A percentile compares a stretch with the other conserved stretches of the same genome.
Evolutionary conservation across 2,888 invertebrate species (phyloP).

Genomic region (Geotrupes spiniger): DNA sequence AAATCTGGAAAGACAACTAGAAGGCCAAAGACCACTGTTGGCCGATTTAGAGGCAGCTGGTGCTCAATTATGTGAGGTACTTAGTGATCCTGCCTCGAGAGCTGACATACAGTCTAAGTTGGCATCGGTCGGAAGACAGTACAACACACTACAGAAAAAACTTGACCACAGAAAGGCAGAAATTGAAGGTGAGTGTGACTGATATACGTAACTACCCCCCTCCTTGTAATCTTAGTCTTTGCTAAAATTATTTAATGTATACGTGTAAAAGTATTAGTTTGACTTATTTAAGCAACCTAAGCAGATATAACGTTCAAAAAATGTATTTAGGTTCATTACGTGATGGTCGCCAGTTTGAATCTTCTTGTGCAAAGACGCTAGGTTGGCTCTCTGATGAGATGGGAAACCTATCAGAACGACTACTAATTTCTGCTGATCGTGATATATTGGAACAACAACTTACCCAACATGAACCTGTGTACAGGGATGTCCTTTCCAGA

Average conservation of each 20-base stretch:
- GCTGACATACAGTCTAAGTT: conserved; percentile 90
- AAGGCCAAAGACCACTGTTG: conserved; percentile 82
- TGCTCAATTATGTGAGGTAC: conserved; percentile 78
- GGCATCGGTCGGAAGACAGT: conserved; percentile 80
- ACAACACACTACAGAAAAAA: conserved; percentile 85
- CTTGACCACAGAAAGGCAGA: conserved; percentile 87
- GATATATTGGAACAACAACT: conserved; percentile 82
- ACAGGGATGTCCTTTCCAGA: conserved; percentile 81
- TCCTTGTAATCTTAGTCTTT: too few species aligned
- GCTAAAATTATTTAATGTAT: too few species aligned
- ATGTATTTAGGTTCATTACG: conserved; percentile 52
- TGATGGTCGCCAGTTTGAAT: conserved; percentile 88
- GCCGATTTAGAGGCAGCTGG: conserved; percentile 90
- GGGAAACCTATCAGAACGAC: conserved; percentile 69
- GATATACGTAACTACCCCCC: too few species aligned
- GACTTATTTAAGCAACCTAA: too few species aligned
- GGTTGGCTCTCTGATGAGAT: conserved; percentile 87
- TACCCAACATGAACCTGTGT: conserved; percentile 84
- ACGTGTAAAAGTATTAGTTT: too few species aligned
- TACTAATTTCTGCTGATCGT: conserved; percentile 83
- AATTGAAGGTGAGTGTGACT: conserved; percentile 66
- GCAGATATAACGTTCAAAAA: too few species aligned
- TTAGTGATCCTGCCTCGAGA: conserved; percentile 86
- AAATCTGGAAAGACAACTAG: conserved; percentile 82
- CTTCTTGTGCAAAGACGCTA: conserved; percentile 81